These are phyloP conservation scores for Eumerus sabulonum DNA, from an alignment of 2,888 invertebrate species.

Conservation along the genomic window DNA sequence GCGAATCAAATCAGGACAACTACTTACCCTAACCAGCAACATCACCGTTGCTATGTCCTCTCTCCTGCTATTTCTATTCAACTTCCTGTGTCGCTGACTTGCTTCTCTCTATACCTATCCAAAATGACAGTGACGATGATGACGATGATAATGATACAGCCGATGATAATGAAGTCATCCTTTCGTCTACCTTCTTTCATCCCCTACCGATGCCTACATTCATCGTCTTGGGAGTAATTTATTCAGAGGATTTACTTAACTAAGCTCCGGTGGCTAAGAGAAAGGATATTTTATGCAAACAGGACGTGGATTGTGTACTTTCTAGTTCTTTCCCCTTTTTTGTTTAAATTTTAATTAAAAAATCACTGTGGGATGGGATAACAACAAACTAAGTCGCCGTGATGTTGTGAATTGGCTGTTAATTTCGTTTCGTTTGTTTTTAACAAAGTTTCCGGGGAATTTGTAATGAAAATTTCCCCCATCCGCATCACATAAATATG, in stretches of 20 bases:
- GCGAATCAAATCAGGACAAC: slow-evolving; percentile 53
- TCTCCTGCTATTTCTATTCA: slow-evolving; percentile 24
- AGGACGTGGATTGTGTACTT: slow-evolving; percentile 10
- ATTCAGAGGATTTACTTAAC: slow-evolving; percentile 39
- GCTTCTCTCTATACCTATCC: slow-evolving; percentile 15
- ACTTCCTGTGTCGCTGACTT: slow-evolving; percentile 51
- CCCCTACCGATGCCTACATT: slow-evolving; percentile 17
- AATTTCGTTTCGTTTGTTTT: slow-evolving; percentile 29
- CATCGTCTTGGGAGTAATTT: slow-evolving; percentile 37
- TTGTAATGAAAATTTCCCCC: slow-evolving; percentile 30
- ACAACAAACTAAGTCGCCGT: slow-evolving; percentile 4
- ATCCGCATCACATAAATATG: background rate
- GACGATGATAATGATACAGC: slow-evolving; percentile 23
- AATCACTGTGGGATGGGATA: slow-evolving; percentile 25
- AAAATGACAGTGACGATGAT: slow-evolving; percentile 3
- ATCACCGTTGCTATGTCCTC: slow-evolving; percentile 1
- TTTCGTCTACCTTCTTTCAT: slow-evolving; percentile 35
- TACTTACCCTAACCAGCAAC: slow-evolving; percentile 1
- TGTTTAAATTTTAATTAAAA: slow-evolving; percentile 62
- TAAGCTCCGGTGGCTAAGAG: background rate
- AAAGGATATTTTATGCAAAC: slow-evolving; percentile 44
- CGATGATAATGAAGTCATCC: no score
- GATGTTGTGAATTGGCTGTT: slow-evolving; percentile 49
- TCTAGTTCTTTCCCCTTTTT: slow-evolving; percentile 17
- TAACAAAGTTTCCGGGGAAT: slow-evolving; percentile 27